These are phyloP conservation scores for Rhagium mordax DNA, from an alignment of 2,888 invertebrate species.

Conservation along the genomic window DNA sequence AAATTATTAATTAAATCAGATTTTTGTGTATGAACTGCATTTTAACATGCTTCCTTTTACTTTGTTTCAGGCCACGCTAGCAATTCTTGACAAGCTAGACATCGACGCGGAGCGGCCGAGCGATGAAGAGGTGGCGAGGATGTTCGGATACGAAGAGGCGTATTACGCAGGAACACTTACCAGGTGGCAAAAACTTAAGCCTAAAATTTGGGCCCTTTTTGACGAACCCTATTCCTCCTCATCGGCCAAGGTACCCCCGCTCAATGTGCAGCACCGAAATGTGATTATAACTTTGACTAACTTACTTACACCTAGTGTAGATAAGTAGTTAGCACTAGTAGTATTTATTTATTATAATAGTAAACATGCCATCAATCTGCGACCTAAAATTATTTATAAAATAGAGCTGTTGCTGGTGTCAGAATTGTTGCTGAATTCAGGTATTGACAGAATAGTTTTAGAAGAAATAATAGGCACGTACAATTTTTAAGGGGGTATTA, in stretches of 20 bases:
- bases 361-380: too few relatives aligned
- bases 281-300: slow-evolving; percentile 63
- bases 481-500: too few relatives aligned
- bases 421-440: too few relatives aligned
- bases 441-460: too few relatives aligned
- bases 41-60: background rate
- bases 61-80: slow-evolving; percentile 85
- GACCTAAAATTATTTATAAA: too few relatives aligned
- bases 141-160: slow-evolving; percentile 93
- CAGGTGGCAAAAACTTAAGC: slow-evolving; percentile 92
- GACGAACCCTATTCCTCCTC: slow-evolving; percentile 97
- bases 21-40: too few relatives aligned
- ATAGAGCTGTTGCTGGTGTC: too few relatives aligned
- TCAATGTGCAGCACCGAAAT: slow-evolving; percentile 81
- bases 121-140: slow-evolving; percentile 92
- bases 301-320: slow-evolving; percentile 37
- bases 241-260: slow-evolving; percentile 87
- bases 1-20: too few relatives aligned
- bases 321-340: slow-evolving; percentile 14
- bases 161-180: slow-evolving; percentile 85
- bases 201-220: slow-evolving; percentile 95
- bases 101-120: slow-evolving; percentile 93
- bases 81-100: slow-evolving; percentile 95
- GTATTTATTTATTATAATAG: background rate
- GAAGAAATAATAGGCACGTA: too few relatives aligned